These are phyloP conservation scores for Chroicocephalus ridibundus DNA, from an alignment of 2,113 vertebrate species.

Conservation along the genomic window DNA sequence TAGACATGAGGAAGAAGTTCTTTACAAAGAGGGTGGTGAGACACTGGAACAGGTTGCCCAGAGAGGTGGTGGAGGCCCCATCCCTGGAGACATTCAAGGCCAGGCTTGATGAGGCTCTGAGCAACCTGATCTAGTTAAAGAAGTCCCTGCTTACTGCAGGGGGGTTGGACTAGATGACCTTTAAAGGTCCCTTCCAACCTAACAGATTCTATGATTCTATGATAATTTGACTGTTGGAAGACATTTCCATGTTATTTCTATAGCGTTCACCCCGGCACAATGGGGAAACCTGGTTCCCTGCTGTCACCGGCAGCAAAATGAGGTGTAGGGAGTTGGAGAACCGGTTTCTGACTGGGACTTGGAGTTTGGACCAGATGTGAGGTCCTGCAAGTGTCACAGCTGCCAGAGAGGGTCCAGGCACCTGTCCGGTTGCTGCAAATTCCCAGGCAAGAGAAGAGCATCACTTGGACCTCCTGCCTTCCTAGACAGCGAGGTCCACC, in stretches of 20 bases:
- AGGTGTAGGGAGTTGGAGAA: background rate
- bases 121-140: no score
- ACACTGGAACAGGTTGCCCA: no score
- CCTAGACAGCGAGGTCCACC: background rate
- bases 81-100: no score
- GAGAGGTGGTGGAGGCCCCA: no score
- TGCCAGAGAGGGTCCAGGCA: background rate
- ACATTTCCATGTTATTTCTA: background rate
- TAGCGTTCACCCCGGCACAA: background rate
- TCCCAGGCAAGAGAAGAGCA: background rate
- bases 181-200: no score
- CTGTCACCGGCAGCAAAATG: background rate
- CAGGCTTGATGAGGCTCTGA: no score
- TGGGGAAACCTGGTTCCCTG: background rate
- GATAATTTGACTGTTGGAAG: background rate
- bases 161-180: no score
- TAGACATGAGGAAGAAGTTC: no score
- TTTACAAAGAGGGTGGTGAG: no score
- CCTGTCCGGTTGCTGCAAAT: background rate
- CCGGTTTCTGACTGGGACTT: background rate
- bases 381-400: background rate
- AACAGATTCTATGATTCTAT: no score
- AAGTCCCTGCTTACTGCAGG: no score
- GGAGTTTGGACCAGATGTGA: background rate
- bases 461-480: background rate